These are phyloP conservation scores for Amphimallon solstitiale DNA, from an alignment of 2,888 invertebrate genomes.

Conservation along the genomic window DNA sequence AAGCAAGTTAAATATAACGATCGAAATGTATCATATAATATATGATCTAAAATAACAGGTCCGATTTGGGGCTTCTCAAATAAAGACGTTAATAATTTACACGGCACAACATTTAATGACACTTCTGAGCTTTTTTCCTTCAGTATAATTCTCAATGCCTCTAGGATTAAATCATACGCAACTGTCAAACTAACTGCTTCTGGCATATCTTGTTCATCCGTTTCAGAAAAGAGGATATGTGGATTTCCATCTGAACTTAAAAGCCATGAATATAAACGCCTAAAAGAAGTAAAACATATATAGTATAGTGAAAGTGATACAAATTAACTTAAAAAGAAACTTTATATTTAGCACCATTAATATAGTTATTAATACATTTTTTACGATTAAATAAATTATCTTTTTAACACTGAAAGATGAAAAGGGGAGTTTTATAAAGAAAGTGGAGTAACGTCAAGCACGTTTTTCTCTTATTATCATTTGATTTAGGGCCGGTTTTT, in stretches of 20 bases:
- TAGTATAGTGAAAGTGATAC: neutral
- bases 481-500: no score
- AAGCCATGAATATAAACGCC: conserved; percentile 86
- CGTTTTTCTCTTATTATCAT: no score
- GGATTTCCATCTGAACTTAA: conserved; percentile 76
- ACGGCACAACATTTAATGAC: conserved; percentile 74
- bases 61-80: conserved; percentile 90
- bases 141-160: conserved; percentile 72
- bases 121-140: conserved; percentile 65
- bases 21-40: conserved; percentile 82
- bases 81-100: conserved; percentile 82
- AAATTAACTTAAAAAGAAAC: no score
- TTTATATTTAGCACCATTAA: no score
- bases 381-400: no score
- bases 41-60: conserved; percentile 78
- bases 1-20: conserved; percentile 67
- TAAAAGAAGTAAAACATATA: conserved; percentile 52
- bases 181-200: conserved; percentile 57
- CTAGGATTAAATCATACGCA: conserved; percentile 72
- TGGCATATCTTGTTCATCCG: conserved; percentile 52
- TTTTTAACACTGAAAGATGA: no score
- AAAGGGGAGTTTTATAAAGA: no score
- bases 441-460: no score
- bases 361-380: no score
- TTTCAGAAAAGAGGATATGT: conserved; percentile 57